Conservation (phyloP, 2,797 vertebrate species). For the Psittacula echo region DNA sequence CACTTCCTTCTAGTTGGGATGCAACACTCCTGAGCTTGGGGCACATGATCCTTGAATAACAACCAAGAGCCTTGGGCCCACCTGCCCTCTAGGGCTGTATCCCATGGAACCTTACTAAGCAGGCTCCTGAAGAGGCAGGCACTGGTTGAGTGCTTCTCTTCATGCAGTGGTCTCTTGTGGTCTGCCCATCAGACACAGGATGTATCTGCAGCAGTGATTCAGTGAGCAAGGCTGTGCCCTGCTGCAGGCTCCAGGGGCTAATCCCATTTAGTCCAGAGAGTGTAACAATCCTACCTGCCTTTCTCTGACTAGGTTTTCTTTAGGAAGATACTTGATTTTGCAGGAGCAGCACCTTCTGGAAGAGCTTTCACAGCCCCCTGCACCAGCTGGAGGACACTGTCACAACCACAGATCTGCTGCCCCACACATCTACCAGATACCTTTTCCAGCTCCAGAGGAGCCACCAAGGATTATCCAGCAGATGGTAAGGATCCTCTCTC, state of each 20-base stretch:
- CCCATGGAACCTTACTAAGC: no score
- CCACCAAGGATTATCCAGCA: constrained; percentile 83
- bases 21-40: no score
- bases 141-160: not conserved
- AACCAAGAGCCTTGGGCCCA: no score
- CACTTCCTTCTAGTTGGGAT: no score
- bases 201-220: not conserved
- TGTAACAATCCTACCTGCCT: not conserved
- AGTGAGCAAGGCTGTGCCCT: not conserved
- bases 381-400: constrained; percentile 63
- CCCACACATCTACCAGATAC: constrained; percentile 59
- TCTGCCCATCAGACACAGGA: not conserved
- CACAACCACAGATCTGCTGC: constrained; percentile 11
- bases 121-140: no score
- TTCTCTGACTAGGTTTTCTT: not conserved
- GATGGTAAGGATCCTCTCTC: constrained; percentile 65
- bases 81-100: no score
- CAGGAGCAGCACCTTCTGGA: constrained; percentile 87
- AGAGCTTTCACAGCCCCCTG: constrained; percentile 69
- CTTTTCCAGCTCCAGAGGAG: constrained; percentile 45
- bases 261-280: not conserved
- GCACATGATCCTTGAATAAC: no score
- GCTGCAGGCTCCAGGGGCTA: not conserved
- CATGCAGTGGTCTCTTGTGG: not conserved
- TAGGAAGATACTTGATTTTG: not conserved